These are phyloP conservation scores for Propithecus coquereli DNA, from an alignment of 2,113 vertebrate genomes.

Conservation along the genomic window DNA sequence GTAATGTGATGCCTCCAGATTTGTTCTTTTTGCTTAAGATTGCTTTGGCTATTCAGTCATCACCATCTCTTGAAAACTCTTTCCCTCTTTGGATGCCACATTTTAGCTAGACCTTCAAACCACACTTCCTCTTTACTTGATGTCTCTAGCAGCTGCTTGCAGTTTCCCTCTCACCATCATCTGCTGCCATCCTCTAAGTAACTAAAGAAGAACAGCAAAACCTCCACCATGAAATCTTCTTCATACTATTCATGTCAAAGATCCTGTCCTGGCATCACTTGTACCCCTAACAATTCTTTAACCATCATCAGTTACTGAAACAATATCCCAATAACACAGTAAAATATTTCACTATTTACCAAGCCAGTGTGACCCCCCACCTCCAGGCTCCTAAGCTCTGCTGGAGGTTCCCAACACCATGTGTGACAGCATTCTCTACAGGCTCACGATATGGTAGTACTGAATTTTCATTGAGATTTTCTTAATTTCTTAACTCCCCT, in stretches of 20 bases:
- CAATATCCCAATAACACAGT: background rate
- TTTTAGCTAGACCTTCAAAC: background rate
- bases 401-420: background rate
- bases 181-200: background rate
- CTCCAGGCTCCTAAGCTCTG: background rate
- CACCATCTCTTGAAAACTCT: too few relatives aligned
- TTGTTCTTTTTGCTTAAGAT: too few relatives aligned
- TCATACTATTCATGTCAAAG: background rate
- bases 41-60: too few relatives aligned
- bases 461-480: background rate
- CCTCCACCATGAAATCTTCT: accelerated
- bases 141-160: accelerated
- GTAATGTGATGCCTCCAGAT: too few relatives aligned
- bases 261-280: background rate
- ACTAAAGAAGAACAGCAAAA: background rate
- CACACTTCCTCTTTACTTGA: background rate
- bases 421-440: background rate
- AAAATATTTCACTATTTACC: background rate
- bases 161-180: background rate
- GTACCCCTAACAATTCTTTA: background rate
- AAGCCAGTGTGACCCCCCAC: background rate
- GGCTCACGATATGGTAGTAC: accelerated
- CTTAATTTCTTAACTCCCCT: background rate
- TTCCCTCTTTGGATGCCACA: background rate
- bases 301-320: background rate